phyloP scores from a whole-genome alignment of 2,797 vertebrate species.

The Tympanoctomys barrerae region DNA sequence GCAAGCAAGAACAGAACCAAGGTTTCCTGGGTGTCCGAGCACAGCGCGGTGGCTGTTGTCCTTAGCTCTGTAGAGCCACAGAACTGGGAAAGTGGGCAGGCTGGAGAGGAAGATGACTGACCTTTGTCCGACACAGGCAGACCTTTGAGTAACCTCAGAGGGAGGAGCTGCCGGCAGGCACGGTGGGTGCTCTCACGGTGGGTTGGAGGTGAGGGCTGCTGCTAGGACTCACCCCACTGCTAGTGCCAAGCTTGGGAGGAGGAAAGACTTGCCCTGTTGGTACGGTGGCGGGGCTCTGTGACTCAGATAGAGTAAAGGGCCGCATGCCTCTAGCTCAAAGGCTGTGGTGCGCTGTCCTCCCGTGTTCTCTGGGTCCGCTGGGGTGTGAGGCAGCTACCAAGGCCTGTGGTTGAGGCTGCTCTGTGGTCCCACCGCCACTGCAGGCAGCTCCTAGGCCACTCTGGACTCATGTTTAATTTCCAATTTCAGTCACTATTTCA shows the following conservation, averaged over 20 bases:
- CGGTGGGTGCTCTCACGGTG: not conserved
- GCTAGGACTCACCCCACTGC: not conserved
- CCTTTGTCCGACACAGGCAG: not conserved
- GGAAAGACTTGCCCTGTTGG: not conserved
- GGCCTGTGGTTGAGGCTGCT: not conserved
- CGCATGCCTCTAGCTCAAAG: fast-evolving
- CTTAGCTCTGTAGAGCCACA: not conserved
- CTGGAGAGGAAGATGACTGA: not conserved
- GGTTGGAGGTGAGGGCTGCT: not conserved
- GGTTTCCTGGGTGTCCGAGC: not conserved
- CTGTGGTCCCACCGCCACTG: not conserved
- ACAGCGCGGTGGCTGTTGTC: fast-evolving
- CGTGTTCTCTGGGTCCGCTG: not conserved
- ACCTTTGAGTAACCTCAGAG: not conserved
- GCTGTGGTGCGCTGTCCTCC: not conserved
- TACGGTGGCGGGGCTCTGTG: not conserved
- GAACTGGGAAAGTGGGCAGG: not conserved
- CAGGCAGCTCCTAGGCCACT: not conserved
- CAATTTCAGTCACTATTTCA: not conserved
- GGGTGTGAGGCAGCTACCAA: not conserved
- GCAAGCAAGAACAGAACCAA: not conserved
- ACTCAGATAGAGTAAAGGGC: too few species aligned
- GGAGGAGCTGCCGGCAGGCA: fast-evolving
- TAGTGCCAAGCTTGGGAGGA: not conserved
- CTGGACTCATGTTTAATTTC: not conserved